Base-by-base conservation (phyloP, 2,113 vertebrate genomes). In the Lagopus muta region DNA sequence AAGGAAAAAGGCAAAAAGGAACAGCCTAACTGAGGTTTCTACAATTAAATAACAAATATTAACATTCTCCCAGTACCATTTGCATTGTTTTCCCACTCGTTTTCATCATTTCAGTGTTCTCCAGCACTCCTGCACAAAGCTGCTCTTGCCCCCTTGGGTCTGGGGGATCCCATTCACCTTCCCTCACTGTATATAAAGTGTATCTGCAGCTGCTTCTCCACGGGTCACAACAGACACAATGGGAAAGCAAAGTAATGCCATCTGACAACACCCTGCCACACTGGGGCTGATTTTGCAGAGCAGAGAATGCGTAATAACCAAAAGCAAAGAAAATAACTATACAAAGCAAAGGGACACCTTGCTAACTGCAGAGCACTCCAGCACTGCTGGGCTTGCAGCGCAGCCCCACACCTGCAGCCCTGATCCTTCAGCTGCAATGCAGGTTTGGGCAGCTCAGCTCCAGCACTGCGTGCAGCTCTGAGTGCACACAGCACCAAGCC, bases 21-120 rank as follows among this genome's bases (percentile, higher is more conserved):
- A 34, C 11, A 70, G 72, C 38, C 11, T 11, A 50, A n/a, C 38
- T 21, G 19, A 61, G 27, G 24, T 27, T 62, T 65, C 72, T 71
- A 30, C 86, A 87, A 12, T 94, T 93, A 90, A 92, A 82, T 86
- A 95, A 71, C 52, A 64, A 70, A 48, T 24, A 91, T 9, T 43
- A 30, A 47, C 73, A 40, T 48, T 92, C 1, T 0, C 60, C 54
- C 81, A 36, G 60, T 66, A 84, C 88, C 15, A 1, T 75, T 67
- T 71, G 47, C 82, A 87, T 70, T 0, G 1, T 67, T 54, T 82
- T 66, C 36, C 36, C 25, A 13, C 65, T 42, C 1, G 1, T 72
- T 93, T 61, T 61, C 73, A 17, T 12, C 15, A 34, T 52, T 76
- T 36, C 65, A 11, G 15, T 45, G 50, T 32, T 64, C 70, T 70